Evolutionary conservation across 2,797 vertebrate genomes (phyloP).

Genomic region (Gymnopithys bicolor): DNA sequence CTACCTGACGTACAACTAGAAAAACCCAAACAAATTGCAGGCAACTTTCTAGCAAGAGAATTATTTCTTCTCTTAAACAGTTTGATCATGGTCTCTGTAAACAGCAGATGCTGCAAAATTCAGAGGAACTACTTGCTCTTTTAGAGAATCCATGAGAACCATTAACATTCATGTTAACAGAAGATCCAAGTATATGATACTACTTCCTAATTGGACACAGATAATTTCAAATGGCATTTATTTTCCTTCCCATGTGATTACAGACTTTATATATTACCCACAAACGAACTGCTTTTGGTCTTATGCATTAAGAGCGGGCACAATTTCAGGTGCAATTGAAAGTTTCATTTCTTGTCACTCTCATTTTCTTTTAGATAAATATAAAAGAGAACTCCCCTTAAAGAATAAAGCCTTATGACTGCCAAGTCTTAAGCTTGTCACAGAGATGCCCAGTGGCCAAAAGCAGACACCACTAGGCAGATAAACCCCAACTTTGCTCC

Average conservation of each 20-base stretch:
- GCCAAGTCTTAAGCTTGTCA: background rate
- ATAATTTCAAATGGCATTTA: background rate
- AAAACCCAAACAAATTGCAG: background rate
- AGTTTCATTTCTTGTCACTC: background rate
- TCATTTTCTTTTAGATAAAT: background rate
- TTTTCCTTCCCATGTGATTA: background rate
- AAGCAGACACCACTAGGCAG: background rate
- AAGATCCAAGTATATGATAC: background rate
- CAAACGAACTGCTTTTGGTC: background rate
- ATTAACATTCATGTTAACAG: background rate
- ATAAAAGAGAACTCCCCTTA: background rate
- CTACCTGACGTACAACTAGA: background rate
- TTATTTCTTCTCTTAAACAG: background rate
- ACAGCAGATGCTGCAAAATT: background rate
- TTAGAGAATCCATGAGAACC: background rate
- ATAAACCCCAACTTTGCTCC: background rate
- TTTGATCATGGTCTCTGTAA: background rate
- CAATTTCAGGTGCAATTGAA: background rate
- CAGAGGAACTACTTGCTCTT: background rate
- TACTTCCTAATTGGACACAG: background rate
- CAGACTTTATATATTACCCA: background rate
- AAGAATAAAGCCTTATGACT: background rate
- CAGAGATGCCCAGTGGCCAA: background rate
- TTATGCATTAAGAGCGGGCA: background rate
- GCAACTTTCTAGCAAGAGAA: background rate